phyloP scores from a whole-genome alignment of 2,113 vertebrate species.

The Cryptotis parvus region DNA sequence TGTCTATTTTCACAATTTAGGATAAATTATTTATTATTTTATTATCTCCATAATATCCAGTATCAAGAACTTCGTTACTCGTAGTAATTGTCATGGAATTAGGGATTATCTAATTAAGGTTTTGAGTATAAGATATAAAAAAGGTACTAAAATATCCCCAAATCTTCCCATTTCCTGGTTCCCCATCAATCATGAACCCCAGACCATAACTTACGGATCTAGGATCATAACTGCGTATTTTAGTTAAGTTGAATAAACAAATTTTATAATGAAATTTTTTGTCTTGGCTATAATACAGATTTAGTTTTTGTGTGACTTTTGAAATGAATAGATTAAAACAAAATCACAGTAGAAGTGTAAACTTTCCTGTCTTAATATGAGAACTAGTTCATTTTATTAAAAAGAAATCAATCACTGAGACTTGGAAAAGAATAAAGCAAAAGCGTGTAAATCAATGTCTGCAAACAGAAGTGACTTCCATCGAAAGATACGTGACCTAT shows the following conservation, averaged over 20 bases:
- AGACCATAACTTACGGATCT: neutral
- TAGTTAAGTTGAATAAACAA: neutral
- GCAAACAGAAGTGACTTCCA: slow-evolving; percentile 34
- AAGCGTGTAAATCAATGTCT: slow-evolving; percentile 51
- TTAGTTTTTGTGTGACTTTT: neutral
- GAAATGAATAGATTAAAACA: neutral
- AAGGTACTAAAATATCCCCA: neutral
- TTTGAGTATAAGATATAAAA: neutral
- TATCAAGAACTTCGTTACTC: neutral
- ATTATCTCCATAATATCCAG: neutral
- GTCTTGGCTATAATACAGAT: neutral
- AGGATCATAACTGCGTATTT: neutral
- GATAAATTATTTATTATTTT: neutral
- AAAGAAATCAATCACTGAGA: neutral
- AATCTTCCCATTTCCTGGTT: neutral
- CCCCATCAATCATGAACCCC: rapidly evolving
- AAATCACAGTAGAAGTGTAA: neutral
- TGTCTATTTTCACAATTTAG: neutral
- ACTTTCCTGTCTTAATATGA: neutral
- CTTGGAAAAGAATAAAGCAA: slow-evolving; percentile 7
- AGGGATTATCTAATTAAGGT: neutral
- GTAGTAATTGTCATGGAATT: neutral
- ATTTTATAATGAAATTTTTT: neutral
- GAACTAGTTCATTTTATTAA: neutral
- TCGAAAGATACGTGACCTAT: slow-evolving; percentile 5